Evolutionary conservation across 2,888 invertebrate genomes (phyloP).

Genomic region (Hecatera dysodea): DNA sequence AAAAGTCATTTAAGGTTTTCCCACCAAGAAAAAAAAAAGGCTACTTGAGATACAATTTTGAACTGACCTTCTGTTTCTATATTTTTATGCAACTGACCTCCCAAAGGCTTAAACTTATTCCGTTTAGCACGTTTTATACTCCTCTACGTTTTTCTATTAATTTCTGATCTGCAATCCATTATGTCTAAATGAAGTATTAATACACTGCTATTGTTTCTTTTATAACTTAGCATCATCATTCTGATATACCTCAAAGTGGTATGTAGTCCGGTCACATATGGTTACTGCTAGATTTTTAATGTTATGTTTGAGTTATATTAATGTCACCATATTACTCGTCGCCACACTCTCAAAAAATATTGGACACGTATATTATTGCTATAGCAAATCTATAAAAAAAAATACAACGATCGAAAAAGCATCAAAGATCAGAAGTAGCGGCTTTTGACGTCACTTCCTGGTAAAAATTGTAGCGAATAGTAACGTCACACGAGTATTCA

Average conservation of each 20-base stretch:
- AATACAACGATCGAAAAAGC: too few relatives aligned
- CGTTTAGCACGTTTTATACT: conserved; percentile 77
- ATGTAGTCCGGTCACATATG: not conserved
- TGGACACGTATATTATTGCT: too few relatives aligned
- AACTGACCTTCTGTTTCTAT: not conserved
- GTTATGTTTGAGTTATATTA: too few relatives aligned
- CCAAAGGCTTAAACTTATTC: conserved; percentile 80
- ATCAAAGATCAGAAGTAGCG: too few relatives aligned
- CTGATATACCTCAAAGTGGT: not conserved
- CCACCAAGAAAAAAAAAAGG: too few relatives aligned
- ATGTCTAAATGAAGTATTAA: not conserved
- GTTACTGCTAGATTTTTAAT: not conserved
- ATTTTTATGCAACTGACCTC: conserved; percentile 57
- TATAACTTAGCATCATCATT: not conserved
- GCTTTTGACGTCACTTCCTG: too few relatives aligned
- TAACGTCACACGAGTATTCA: too few relatives aligned
- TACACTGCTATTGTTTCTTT: conserved; percentile 15
- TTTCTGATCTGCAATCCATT: conserved; percentile 32
- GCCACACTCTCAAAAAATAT: not conserved
- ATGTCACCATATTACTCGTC: not conserved
- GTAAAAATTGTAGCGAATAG: too few relatives aligned
- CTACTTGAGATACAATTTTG: too few relatives aligned
- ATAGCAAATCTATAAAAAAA: too few relatives aligned
- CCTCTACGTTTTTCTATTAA: conserved; percentile 49
- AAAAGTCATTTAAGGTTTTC: too few relatives aligned